A percentile compares a stretch with the other conserved stretches of the same genome.
Conservation (phyloP, 1,140 invertebrate genomes). For the Drosophila ogumai region DNA sequence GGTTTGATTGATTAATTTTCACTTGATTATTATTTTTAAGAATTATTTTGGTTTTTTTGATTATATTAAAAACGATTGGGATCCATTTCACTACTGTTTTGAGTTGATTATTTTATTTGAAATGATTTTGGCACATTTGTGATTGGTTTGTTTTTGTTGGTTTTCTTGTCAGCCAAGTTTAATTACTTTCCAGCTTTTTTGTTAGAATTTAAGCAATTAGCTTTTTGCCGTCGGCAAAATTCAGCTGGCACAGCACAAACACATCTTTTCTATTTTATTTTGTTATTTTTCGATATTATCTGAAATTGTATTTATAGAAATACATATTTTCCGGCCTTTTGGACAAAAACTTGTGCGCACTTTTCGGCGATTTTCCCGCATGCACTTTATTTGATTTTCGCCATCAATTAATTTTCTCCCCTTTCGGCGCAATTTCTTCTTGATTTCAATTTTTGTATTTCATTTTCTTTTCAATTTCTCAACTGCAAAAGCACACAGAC, state of each 20-base stretch:
- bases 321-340: constrained; percentile 17
- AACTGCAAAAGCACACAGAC: constrained; percentile 45
- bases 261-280: constrained; percentile 23
- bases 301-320: constrained; percentile 44
- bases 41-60: neutral
- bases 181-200: constrained; percentile 1
- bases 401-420: constrained; percentile 66
- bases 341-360: constrained; percentile 27
- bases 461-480: constrained; percentile 52
- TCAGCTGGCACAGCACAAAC: constrained; percentile 27
- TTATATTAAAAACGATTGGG: constrained; percentile 22
- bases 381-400: constrained; percentile 67
- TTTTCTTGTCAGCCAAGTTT: constrained; percentile 25
- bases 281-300: constrained; percentile 16
- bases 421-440: constrained; percentile 59
- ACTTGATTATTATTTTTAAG: constrained; percentile 4
- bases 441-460: constrained; percentile 48
- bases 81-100: constrained; percentile 20
- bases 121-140: constrained; percentile 41
- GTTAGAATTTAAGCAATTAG: constrained; percentile 23
- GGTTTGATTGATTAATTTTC: constrained; percentile 7
- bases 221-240: constrained; percentile 44
- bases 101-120: constrained; percentile 4
- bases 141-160: constrained; percentile 23
- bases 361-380: constrained; percentile 33